phyloP scores from a whole-genome alignment of 2,888 invertebrate genomes.

The Leptopilina syphax region DNA sequence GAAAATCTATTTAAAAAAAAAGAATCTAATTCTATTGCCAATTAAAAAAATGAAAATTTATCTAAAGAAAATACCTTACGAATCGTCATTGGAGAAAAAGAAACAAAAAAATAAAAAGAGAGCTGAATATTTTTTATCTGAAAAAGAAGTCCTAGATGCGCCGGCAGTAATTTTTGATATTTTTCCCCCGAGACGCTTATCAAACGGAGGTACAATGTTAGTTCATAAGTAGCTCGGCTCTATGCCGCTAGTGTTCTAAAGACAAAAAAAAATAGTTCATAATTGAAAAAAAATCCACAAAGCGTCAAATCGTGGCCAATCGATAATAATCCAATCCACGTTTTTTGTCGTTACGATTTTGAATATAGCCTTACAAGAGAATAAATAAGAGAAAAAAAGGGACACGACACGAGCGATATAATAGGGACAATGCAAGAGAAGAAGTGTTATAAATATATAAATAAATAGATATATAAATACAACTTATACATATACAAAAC shows the following conservation, averaged over 20 bases:
- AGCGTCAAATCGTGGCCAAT: conserved; percentile 28
- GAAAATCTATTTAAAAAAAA: conserved; percentile 4
- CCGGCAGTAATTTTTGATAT: conserved; percentile 55
- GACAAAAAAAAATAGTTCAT: conserved; percentile 22
- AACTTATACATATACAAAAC: conserved; percentile 51
- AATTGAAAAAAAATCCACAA: conserved; percentile 33
- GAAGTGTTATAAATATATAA: conserved; percentile 61
- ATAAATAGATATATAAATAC: conserved; percentile 57
- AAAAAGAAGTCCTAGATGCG: conserved; percentile 46
- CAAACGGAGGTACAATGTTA: conserved; percentile 57
- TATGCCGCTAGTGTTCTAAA: conserved; percentile 21
- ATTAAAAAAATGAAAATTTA: not conserved
- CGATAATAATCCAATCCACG: conserved; percentile 49
- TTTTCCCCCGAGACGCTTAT: conserved; percentile 58
- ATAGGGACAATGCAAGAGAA: conserved; percentile 53
- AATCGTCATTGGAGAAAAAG: conserved; percentile 40
- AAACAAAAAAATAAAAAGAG: conserved; percentile 1
- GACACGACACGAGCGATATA: conserved; percentile 53
- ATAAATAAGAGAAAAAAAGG: conserved; percentile 28
- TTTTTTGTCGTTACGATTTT: conserved; percentile 49
- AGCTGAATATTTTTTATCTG: conserved; percentile 44
- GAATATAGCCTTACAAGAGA: conserved; percentile 52
- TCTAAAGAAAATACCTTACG: not conserved
- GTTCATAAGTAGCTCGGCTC: conserved; percentile 52
- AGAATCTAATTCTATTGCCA: conserved; percentile 14